Percentiles rank a stretch among this genome's conserved stretches.
Conservation (phyloP, 2,113 vertebrate genomes). For the Dasypus novemcinctus region DNA sequence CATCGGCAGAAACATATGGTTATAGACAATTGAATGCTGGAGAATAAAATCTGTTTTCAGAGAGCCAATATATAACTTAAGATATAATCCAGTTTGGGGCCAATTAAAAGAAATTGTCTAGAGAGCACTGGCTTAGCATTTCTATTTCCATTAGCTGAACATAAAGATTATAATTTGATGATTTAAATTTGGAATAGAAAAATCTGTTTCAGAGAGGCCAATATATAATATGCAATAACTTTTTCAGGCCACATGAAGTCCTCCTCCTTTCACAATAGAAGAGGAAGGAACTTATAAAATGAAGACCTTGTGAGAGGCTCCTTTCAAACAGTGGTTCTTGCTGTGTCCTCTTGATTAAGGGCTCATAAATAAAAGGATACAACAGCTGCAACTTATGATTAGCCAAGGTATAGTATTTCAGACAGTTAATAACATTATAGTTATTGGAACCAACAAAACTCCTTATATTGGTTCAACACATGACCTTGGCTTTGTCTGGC, state of each 20-base stretch:
- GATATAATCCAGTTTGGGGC: background rate
- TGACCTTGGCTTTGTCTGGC: slow-evolving; percentile 55
- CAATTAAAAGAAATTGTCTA: background rate
- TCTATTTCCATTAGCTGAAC: slow-evolving; percentile 4
- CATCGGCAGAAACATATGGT: background rate
- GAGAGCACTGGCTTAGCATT: background rate
- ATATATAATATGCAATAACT: background rate
- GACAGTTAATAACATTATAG: background rate
- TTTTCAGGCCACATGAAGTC: slow-evolving; percentile 8
- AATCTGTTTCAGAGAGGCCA: background rate
- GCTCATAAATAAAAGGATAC: slow-evolving; percentile 55
- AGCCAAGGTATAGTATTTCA: slow-evolving; percentile 58
- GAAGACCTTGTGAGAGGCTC: slow-evolving; percentile 30
- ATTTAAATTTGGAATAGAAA: slow-evolving; percentile 40
- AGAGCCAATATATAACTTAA: background rate
- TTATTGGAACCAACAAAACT: slow-evolving; percentile 3
- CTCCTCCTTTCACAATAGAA: slow-evolving; percentile 31
- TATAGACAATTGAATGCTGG: slow-evolving; percentile 5
- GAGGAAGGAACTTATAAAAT: background rate
- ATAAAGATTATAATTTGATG: slow-evolving; percentile 16
- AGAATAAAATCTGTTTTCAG: slow-evolving; percentile 4
- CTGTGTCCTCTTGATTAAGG: slow-evolving; percentile 42
- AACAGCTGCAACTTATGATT: slow-evolving; percentile 62
- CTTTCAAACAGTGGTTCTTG: slow-evolving; percentile 53
- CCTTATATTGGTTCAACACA: slow-evolving; percentile 35